Evolutionary conservation across 2,888 invertebrate species (phyloP), one percentile per base, ranked within the genome.

Genomic region (Eugnorisma glareosa): DNA sequence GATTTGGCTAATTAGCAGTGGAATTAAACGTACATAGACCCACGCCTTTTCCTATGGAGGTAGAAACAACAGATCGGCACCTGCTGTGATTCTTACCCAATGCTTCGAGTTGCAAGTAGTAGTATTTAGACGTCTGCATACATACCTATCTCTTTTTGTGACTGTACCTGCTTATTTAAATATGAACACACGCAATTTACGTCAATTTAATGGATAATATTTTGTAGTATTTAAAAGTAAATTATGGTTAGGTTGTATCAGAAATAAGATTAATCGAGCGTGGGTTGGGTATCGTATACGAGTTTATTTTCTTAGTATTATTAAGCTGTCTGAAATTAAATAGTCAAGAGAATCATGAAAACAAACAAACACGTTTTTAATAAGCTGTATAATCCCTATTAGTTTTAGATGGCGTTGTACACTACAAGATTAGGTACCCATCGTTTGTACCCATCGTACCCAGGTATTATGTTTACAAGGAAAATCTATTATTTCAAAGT

Each of bases 161-260:
- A 48, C 67, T 80, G 82, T 87, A 84, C 80, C 75, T 74, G 81
- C 81, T 77, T 74, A 79, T 82, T 83, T 77, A 86, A 82, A 79
- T 59, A 70, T 75, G 73, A 86, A 86, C 81, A 85, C 73, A 70
- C 82, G 74, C 71, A 67, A 79, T 84, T 82, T 71, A 28, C 28
- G 45, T 69, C 59, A 66, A 43, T 72, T 57, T 75, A 57, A 71
- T 43, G 48, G 51, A 10, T 45, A 81, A 48, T 76, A 82, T 57
- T 75, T 82, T 71, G 81, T 68, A 43, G 64, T 71, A 84, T 70
- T 82, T 75, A 67, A 63, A 63, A 64, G n/a, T 75, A 31, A 45
- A 43, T 40, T 68, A 67, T 48, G 31, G 63, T 59, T 73, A 48
- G 18, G n/a, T 48, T 73, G 51, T 79, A 35, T 37, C 51, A 45